These are phyloP conservation scores for Myotis myotis DNA, from an alignment of 2,797 vertebrate genomes.

Conservation along the genomic window DNA sequence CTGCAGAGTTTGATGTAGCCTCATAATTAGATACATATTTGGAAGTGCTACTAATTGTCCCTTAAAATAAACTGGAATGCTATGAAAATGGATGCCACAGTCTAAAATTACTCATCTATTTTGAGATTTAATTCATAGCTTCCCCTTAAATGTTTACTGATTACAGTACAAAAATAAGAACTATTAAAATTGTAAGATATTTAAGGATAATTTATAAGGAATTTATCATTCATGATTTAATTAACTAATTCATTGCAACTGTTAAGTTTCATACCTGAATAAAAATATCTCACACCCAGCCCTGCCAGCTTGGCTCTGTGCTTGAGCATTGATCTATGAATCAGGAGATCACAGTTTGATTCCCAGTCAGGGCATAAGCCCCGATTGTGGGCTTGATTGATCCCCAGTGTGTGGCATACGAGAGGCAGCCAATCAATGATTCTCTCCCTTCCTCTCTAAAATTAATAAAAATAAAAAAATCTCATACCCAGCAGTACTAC, in stretches of 20 bases:
- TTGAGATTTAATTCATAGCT: slow-evolving; percentile 82
- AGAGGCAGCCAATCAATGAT: no score
- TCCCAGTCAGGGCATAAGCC: no score
- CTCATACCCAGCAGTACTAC: neutral
- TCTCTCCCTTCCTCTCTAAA: no score
- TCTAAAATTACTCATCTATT: slow-evolving; percentile 84
- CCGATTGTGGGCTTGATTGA: no score
- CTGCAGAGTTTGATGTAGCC: slow-evolving; percentile 78
- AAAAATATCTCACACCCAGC: slow-evolving; percentile 58
- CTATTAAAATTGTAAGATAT: slow-evolving; percentile 80
- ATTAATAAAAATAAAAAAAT: slow-evolving; percentile 52
- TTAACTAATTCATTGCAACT: slow-evolving; percentile 69
- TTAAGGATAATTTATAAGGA: slow-evolving; percentile 74
- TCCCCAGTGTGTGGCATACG: no score
- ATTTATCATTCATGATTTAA: slow-evolving; percentile 78
- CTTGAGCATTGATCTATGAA: no score
- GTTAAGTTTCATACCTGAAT: slow-evolving; percentile 49
- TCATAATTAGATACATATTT: slow-evolving; percentile 84
- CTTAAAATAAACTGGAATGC: slow-evolving; percentile 83
- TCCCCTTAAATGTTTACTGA: slow-evolving; percentile 81
- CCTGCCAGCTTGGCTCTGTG: no score
- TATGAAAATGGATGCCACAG: slow-evolving; percentile 82
- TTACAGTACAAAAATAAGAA: slow-evolving; percentile 79
- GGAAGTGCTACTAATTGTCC: slow-evolving; percentile 81
- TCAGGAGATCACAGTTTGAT: no score